Evolutionary conservation across 1,140 invertebrate species (phyloP).

Genomic region (Prorops nasuta): DNA sequence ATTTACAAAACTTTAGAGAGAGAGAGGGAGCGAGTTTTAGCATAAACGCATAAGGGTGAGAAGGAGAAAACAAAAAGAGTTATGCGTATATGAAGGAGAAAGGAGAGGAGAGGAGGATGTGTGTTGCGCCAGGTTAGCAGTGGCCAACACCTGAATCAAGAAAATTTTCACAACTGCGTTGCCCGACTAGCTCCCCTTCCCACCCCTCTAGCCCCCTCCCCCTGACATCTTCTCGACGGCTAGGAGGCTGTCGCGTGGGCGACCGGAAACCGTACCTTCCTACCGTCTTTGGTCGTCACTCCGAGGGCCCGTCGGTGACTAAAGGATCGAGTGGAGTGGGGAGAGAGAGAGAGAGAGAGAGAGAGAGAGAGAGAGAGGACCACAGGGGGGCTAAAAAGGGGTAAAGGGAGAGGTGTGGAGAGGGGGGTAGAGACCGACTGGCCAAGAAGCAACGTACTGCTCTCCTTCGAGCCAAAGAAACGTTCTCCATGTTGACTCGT

Average conservation of each 20-base stretch:
- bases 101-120: no score
- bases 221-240: no score
- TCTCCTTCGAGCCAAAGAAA: slow-evolving; percentile 29
- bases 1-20: no score
- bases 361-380: slow-evolving; percentile 20
- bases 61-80: no score
- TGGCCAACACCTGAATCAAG: slow-evolving; percentile 36
- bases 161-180: slow-evolving; percentile 33
- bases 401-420: not conserved
- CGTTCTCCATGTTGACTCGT: no score
- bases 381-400: no score
- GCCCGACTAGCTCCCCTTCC: no score
- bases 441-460: slow-evolving; percentile 31
- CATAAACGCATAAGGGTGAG: no score
- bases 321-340: no score
- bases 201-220: no score
- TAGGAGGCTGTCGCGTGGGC: slow-evolving; percentile 46
- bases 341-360: slow-evolving; percentile 4
- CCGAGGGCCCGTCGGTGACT: slow-evolving; percentile 23
- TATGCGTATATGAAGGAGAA: no score
- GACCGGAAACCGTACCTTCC: slow-evolving; percentile 54
- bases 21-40: no score
- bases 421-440: slow-evolving; percentile 14
- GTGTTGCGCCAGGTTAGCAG: slow-evolving; percentile 37
- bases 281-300: slow-evolving; percentile 49